Percentiles rank a stretch among this genome's conserved stretches.
Evolutionary conservation across 1,140 invertebrate species (phyloP).

Genomic region (Ephestia elutella): DNA sequence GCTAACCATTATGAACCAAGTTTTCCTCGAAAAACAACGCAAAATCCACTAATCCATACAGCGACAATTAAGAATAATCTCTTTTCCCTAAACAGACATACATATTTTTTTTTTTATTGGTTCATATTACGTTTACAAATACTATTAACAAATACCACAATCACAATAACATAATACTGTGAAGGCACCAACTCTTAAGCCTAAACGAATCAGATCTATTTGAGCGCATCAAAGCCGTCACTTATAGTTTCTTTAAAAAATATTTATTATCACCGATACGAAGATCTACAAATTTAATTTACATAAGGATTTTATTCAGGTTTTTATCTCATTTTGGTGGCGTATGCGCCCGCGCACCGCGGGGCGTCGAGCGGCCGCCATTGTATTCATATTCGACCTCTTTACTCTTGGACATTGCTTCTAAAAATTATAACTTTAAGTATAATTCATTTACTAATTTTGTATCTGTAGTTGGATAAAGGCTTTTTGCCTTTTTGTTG

Average conservation of each 20-base stretch:
- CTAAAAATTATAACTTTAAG: slow-evolving; percentile 58
- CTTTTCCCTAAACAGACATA: too few relatives aligned
- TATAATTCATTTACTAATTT: slow-evolving; percentile 52
- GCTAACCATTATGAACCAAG: too few relatives aligned
- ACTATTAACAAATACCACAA: too few relatives aligned
- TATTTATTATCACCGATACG: slow-evolving; percentile 37
- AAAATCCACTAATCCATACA: too few relatives aligned
- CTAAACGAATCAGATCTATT: not conserved
- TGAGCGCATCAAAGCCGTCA: not conserved
- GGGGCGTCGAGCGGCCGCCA: slow-evolving; percentile 43
- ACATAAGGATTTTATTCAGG: slow-evolving; percentile 61
- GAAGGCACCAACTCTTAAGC: not conserved
- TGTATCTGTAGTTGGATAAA: slow-evolving; percentile 17
- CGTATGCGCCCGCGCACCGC: slow-evolving; percentile 44
- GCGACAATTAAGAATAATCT: too few relatives aligned
- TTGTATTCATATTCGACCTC: slow-evolving; percentile 54
- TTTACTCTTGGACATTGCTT: slow-evolving; percentile 52
- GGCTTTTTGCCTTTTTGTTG: not conserved
- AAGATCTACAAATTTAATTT: slow-evolving; percentile 65
- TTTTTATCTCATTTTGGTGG: slow-evolving; percentile 51
- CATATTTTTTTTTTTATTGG: too few relatives aligned
- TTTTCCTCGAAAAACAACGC: too few relatives aligned
- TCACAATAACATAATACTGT: not conserved
- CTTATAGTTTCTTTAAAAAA: slow-evolving; percentile 26
- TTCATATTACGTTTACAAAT: too few relatives aligned